Conservation (phyloP, 2,113 vertebrate genomes). For the Lepisosteus osseus region DNA sequence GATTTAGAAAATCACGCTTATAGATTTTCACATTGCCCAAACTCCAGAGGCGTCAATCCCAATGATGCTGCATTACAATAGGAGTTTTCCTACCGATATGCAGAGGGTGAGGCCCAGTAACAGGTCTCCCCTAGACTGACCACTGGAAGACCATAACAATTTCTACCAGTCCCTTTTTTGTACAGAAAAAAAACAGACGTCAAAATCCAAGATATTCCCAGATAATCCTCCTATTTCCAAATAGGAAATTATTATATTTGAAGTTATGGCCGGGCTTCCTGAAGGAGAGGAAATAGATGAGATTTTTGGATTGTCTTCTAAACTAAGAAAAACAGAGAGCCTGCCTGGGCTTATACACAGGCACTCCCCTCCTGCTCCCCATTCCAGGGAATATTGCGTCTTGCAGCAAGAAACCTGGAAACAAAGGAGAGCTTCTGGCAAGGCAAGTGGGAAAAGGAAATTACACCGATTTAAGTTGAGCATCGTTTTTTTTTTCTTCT, state of each 20-base stretch:
- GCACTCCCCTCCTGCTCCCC: constrained; percentile 32
- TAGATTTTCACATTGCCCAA: too few relatives aligned
- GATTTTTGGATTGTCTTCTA: constrained; percentile 43
- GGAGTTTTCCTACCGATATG: neutral
- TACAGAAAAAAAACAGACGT: constrained; percentile 43
- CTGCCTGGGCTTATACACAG: constrained; percentile 43
- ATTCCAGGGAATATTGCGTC: constrained; percentile 26
- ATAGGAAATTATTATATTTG: constrained; percentile 69
- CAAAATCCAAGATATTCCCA: constrained; percentile 48
- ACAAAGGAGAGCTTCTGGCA: constrained; percentile 40
- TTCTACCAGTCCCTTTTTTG: constrained; percentile 33
- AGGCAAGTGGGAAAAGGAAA: constrained; percentile 48
- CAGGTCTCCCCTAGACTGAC: neutral
- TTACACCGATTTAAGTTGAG: constrained; percentile 58
- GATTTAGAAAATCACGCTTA: too few relatives aligned
- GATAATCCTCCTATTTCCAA: constrained; percentile 54
- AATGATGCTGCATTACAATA: too few relatives aligned
- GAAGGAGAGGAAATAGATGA: constrained; percentile 47
- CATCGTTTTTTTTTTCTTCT: constrained; percentile 47
- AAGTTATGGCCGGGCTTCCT: constrained; percentile 61
- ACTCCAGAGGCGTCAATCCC: too few relatives aligned
- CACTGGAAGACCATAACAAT: too few relatives aligned
- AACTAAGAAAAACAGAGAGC: constrained; percentile 60
- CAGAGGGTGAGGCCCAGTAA: constrained; percentile 44
- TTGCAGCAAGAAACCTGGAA: constrained; percentile 35